Percentiles rank a stretch among this genome's conserved stretches.
These are phyloP conservation scores for Drosophila emarginata DNA, from an alignment of 2,888 invertebrate species.

Conservation along the genomic window DNA sequence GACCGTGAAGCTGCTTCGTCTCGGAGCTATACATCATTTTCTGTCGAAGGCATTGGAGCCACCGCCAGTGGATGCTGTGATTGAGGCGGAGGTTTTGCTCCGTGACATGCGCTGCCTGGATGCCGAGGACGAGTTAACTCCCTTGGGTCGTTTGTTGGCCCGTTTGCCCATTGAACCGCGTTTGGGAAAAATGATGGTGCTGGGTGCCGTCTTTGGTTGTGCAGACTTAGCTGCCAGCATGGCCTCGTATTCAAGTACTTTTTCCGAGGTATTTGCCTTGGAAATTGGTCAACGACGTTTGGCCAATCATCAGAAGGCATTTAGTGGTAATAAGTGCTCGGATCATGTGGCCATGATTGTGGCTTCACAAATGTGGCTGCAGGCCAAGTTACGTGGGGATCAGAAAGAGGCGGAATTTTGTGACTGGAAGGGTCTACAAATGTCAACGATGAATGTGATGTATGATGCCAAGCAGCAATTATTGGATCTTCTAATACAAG, in stretches of 20 bases:
- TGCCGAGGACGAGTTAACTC: constrained; percentile 92
- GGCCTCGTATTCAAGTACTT: constrained; percentile 97
- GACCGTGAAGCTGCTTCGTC: constrained; percentile 91
- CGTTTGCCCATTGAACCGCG: constrained; percentile 97
- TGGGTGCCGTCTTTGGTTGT: constrained; percentile 94
- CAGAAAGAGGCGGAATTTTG: constrained; percentile 93
- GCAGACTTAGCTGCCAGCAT: constrained; percentile 96
- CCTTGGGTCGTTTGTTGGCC: constrained; percentile 95
- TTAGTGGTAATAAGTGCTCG: constrained; percentile 93
- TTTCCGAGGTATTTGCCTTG: constrained; percentile 95
- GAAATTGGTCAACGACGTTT: constrained; percentile 90
- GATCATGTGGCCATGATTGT: constrained; percentile 98
- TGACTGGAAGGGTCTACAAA: constrained; percentile 94
- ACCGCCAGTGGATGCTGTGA: constrained; percentile 98
- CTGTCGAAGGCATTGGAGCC: constrained; percentile 97
- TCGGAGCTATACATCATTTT: constrained; percentile 97
- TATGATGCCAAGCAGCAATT: constrained; percentile 93
- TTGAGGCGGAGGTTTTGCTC: constrained; percentile 95
- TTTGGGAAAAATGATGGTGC: constrained; percentile 97
- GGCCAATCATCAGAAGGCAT: constrained; percentile 91
- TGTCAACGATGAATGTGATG: constrained; percentile 94
- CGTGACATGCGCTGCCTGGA: constrained; percentile 96
- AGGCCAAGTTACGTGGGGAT: constrained; percentile 87
- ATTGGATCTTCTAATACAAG: constrained; percentile 86
- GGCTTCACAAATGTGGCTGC: constrained; percentile 93